These are phyloP conservation scores for Erebia ligea DNA, from an alignment of 2,888 invertebrate species.

Conservation along the genomic window DNA sequence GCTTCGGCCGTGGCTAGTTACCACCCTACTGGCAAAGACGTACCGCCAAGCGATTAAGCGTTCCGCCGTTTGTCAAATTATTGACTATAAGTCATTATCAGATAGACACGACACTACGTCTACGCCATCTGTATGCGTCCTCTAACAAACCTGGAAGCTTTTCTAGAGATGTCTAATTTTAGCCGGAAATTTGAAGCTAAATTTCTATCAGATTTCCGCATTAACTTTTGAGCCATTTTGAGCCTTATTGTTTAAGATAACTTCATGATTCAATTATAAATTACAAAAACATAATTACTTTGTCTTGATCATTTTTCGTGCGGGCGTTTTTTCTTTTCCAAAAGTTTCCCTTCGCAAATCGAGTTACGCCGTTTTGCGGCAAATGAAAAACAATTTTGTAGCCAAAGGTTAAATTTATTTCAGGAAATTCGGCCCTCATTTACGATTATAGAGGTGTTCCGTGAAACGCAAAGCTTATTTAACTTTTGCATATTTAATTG, in stretches of 20 bases:
- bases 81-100: too few relatives aligned
- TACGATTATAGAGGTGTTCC: conserved; percentile 13
- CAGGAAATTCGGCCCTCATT: conserved; percentile 16
- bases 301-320: conserved; percentile 5
- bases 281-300: conserved; percentile 1
- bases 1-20: too few relatives aligned
- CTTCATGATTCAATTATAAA: conserved; percentile 4
- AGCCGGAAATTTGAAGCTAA: not conserved
- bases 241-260: not conserved
- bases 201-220: not conserved
- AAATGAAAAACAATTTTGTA: conserved; percentile 20
- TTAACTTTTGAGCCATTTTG: not conserved
- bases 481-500: not conserved
- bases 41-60: too few relatives aligned
- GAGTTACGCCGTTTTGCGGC: conserved; percentile 12
- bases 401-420: conserved; percentile 16
- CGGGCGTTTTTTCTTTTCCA: not conserved
- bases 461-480: not conserved
- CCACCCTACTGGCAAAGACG: too few relatives aligned
- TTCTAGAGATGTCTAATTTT: too few relatives aligned
- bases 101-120: too few relatives aligned
- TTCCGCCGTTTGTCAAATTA: too few relatives aligned
- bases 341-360: conserved; percentile 10
- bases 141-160: too few relatives aligned
- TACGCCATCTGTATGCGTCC: too few relatives aligned